Evolutionary conservation across 2,888 invertebrate genomes (phyloP), one percentile per base, ranked within the genome.

Genomic region (Dinocampus coccinellae): DNA sequence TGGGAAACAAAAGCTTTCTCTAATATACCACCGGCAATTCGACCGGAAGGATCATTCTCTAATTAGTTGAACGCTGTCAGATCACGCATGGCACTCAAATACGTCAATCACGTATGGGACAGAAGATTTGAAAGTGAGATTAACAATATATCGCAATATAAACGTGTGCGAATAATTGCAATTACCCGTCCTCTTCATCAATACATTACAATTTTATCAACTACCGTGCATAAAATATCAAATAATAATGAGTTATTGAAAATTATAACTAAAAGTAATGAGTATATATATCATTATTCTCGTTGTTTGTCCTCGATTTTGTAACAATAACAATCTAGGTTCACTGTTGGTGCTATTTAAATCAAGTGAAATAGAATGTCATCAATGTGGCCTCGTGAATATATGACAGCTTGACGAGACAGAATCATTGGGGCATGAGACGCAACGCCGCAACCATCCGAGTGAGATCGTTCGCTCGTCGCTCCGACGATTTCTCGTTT

Each of bases 31-130:
- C 78, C 75, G 73, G 74, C 77, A 76, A 79, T 79, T 81, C 76
- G 79, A 79, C 77, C 80, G 64, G 29, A 70, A 76, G 80, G 80
- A 84, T 84, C 81, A 81, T 80, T 84, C 82, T 75, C 79, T 78
- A 78, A 79, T 79, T 79, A 79, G 79, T 77, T 76, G 76, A 76
- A 76, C 76, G 75, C 70, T 74, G 74, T 74, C 71, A 72, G 65
- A 61, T 61, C 47, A 55, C 55, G 58, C 68, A 72, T 72, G 67
- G 71, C 69, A 70, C 72, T 72, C 71, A 63, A 72, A 72, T 67
- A 63, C 57, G 63, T 72, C 47, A 34, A 63, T 42, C 58, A 47
- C 47, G 47, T 47, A 16, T 47, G 16, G 47, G 47, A 47, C 16
- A n/a, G 47, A 6, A 47, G 20, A 16, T 16, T 47, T 47, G 47